Percentiles rank a stretch among this genome's conserved stretches.
Conservation (phyloP, 1,140 invertebrate species). For the Stegodyphus mimosarum region DNA sequence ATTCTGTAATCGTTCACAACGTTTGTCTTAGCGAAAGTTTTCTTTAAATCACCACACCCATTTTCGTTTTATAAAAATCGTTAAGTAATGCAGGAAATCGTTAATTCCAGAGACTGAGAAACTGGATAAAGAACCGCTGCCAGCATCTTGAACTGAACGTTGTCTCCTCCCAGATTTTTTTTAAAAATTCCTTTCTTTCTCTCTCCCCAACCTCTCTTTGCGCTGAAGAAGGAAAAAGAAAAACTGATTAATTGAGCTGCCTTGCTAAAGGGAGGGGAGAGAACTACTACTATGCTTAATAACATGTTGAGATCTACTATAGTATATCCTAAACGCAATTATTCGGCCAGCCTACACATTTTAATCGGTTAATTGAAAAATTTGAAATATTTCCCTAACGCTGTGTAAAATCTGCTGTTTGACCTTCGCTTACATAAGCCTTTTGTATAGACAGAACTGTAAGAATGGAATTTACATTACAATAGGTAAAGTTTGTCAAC, state of each 20-base stretch:
- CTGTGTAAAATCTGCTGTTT: no score
- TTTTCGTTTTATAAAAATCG: conserved; percentile 40
- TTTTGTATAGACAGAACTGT: no score
- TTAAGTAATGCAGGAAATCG: conserved; percentile 31
- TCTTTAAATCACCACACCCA: conserved; percentile 35
- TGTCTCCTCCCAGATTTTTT: neutral
- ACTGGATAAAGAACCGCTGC: conserved; percentile 19
- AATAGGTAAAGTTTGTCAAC: no score
- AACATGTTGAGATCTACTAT: no score
- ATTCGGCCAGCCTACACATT: no score
- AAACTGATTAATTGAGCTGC: neutral
- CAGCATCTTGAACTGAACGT: neutral
- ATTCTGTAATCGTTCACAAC: conserved; percentile 32
- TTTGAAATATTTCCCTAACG: no score
- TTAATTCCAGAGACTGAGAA: conserved; percentile 27
- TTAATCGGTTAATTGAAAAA: no score
- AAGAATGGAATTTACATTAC: no score
- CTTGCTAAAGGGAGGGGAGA: neutral
- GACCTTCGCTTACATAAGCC: no score
- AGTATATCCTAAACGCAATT: no score
- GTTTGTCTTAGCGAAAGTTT: conserved; percentile 23
- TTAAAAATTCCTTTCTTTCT: neutral
- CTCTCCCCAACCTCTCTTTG: neutral
- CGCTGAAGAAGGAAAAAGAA: neutral
- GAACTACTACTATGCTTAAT: neutral